Conservation (phyloP, 2,888 invertebrate species). For the Lepas anatifera region DNA sequence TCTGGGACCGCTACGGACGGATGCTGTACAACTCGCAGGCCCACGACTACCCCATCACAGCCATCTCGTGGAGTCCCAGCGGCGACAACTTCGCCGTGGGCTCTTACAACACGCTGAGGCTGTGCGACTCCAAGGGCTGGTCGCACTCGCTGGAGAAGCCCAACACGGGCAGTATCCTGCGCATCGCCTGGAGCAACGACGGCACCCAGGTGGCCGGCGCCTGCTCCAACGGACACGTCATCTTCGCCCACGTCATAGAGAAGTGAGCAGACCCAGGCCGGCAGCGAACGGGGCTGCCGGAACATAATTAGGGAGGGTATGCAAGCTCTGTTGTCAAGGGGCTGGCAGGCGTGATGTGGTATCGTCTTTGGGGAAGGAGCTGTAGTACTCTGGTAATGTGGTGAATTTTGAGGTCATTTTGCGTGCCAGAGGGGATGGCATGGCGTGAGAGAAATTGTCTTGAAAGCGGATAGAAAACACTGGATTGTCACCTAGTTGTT, state of each 20-base stretch:
- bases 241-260: conserved; percentile 83
- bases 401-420: too few relatives aligned
- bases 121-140: conserved; percentile 79
- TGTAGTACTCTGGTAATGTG: too few relatives aligned
- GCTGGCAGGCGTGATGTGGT: too few relatives aligned
- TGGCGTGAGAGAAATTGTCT: too few relatives aligned
- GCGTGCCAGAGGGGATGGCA: too few relatives aligned
- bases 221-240: conserved; percentile 80
- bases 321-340: too few relatives aligned
- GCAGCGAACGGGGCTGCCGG: too few relatives aligned
- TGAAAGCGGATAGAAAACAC: too few relatives aligned
- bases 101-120: conserved; percentile 76
- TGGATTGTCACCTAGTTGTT: too few relatives aligned
- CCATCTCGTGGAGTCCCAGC: conserved; percentile 79
- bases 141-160: conserved; percentile 57
- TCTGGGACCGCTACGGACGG: conserved; percentile 88
- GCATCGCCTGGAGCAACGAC: conserved; percentile 86
- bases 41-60: conserved; percentile 83
- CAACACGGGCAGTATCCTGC: conserved; percentile 75
- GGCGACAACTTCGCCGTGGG: conserved; percentile 87
- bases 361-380: too few relatives aligned
- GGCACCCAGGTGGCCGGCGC: conserved; percentile 91
- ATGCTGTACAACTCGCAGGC: conserved; percentile 69
- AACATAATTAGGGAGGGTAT: too few relatives aligned
- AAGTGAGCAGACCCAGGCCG: conserved; percentile 50